Evolutionary conservation across 2,797 vertebrate species (phyloP).

Genomic region (Hipposideros larvatus): DNA sequence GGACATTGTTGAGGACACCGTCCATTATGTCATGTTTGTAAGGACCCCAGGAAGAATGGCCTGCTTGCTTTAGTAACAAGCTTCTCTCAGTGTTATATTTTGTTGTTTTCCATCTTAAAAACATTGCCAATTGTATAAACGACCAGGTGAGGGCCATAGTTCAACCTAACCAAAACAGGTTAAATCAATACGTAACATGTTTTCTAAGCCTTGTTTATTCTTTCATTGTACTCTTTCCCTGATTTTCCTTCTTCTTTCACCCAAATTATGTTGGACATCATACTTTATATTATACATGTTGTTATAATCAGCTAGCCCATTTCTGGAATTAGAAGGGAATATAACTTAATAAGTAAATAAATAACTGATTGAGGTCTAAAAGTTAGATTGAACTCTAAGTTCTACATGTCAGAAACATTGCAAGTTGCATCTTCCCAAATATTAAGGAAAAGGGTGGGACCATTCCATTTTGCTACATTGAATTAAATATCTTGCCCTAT

Average conservation of each 20-base stretch:
- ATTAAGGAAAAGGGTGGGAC: neutral
- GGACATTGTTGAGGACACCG: neutral
- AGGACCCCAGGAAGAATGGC: neutral
- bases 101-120: neutral
- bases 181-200: neutral
- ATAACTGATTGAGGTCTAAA: neutral
- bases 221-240: neutral
- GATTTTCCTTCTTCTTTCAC: neutral
- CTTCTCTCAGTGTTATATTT: neutral
- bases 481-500: neutral
- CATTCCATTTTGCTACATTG: neutral
- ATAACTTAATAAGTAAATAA: slow-evolving; percentile 3
- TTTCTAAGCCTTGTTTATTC: neutral
- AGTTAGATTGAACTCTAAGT: neutral
- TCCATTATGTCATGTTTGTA: neutral
- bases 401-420: neutral
- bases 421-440: neutral
- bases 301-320: neutral
- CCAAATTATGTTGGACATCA: neutral
- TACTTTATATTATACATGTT: neutral
- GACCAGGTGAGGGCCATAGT: neutral
- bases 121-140: neutral
- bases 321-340: neutral
- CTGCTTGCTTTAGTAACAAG: neutral
- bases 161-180: neutral